Evolutionary conservation across 1,140 invertebrate species (phyloP).

Genomic region (Eriocheir sinensis): DNA sequence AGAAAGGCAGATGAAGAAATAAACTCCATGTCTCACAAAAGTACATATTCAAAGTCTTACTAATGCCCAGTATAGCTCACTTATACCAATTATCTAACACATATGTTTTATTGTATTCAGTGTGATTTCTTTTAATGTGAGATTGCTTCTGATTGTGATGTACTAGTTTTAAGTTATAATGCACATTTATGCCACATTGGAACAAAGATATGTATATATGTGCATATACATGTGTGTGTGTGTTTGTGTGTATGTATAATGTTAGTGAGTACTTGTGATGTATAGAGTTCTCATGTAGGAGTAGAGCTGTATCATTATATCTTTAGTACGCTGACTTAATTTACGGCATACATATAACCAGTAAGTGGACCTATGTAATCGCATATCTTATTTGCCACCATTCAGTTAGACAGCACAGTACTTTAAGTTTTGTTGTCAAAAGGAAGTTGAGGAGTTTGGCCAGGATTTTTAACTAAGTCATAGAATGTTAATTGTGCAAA

Average conservation of each 20-base stretch:
- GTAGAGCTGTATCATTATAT: slow-evolving; percentile 20
- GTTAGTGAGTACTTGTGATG: background rate
- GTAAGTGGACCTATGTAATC: too few relatives aligned
- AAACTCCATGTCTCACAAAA: background rate
- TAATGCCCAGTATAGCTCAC: background rate
- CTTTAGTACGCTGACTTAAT: background rate
- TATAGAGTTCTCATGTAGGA: slow-evolving; percentile 20
- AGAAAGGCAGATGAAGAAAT: background rate
- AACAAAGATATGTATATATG: slow-evolving; percentile 41
- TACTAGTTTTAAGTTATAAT: background rate
- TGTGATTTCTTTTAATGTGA: background rate
- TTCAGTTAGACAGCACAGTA: too few relatives aligned
- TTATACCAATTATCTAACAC: background rate
- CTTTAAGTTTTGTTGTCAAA: too few relatives aligned
- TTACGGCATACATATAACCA: background rate
- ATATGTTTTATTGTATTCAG: background rate
- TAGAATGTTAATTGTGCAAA: too few relatives aligned
- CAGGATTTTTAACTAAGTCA: too few relatives aligned
- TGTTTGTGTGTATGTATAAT: slow-evolving; percentile 31
- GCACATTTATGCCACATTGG: background rate
- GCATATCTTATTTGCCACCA: too few relatives aligned
- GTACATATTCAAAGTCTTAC: background rate
- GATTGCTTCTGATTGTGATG: background rate
- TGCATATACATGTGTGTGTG: slow-evolving; percentile 28
- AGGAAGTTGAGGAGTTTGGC: too few relatives aligned